These are phyloP conservation scores for Gryon sp. DNA, from an alignment of 1,140 invertebrate genomes.

Conservation along the genomic window DNA sequence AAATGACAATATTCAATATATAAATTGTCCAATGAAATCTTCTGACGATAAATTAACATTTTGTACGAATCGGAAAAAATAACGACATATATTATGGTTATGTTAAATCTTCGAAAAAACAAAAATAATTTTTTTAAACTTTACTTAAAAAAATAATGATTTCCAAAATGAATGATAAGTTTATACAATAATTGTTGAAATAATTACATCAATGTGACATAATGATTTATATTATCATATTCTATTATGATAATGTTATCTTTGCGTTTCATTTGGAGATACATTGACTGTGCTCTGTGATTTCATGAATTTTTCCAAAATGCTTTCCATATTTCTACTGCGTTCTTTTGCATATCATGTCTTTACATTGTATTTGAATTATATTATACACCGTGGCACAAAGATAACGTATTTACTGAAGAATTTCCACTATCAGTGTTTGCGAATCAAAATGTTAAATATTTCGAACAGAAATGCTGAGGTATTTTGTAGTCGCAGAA, in stretches of 20 bases:
- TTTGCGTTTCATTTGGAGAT: no score
- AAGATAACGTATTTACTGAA: conserved; percentile 43
- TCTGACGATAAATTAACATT: conserved; percentile 16
- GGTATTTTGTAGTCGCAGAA: conserved; percentile 8
- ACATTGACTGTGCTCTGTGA: not conserved
- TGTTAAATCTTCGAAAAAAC: no score
- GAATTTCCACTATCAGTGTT: conserved; percentile 17
- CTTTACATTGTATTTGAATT: conserved; percentile 26
- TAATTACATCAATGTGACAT: no score
- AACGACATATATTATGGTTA: no score
- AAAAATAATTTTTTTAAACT: no score
- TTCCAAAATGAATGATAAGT: no score
- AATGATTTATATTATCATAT: no score
- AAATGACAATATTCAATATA: not conserved
- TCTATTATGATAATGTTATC: no score
- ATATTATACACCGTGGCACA: conserved; percentile 2
- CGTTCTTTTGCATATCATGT: conserved; percentile 18
- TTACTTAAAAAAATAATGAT: no score
- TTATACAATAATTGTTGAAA: no score
- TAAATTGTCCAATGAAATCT: not conserved
- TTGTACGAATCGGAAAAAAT: not conserved
- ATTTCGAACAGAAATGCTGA: conserved; percentile 15
- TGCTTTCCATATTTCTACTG: conserved; percentile 24
- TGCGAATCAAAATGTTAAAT: conserved; percentile 21
- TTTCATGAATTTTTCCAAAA: conserved; percentile 16